Base-by-base conservation (phyloP, 2,113 vertebrate genomes). In the Paedocypris sp. region DNA sequence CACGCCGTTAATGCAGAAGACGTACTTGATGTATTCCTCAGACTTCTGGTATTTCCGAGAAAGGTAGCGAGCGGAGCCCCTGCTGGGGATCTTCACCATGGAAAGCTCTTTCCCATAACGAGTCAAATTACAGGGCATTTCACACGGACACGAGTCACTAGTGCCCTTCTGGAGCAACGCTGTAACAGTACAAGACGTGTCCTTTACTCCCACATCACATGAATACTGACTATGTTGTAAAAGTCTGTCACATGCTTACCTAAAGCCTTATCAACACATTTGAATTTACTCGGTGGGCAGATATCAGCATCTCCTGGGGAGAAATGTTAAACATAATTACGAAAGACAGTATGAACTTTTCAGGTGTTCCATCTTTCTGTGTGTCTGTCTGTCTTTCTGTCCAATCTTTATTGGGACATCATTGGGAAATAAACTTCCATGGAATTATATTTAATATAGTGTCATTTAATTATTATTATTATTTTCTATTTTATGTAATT, bases 11-110 rank as follows among this genome's bases (percentile, higher is more conserved):
- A 28, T 47, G 5, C 26, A 56, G 10, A 12, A 13, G 25, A 41
- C 32, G 32, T 79, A 97, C 94, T 92, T 88, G 64, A 97, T 98
- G 70, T 98, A 96, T 62, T 94, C 92, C 76, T 95, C 93, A 0
- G 92, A 88, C 79, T 90, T 93, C 82, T 91, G 91, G 80, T 93
- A 97, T 75, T 94, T 98, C 75, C 90, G 90, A 59, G 94, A 94
- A 18, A 98, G 87, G 79, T 94, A 98, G 48, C 91, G 89, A 0
- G 93, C 93, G 0, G 94, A 97, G 62, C 92, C 93, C 65, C 90
- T 91, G 80, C 92, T 97, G 74, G 94, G 94, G 62, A 98, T 98
- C 81, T 90, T 93, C 63, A 98, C 94, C 94, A 98, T 97, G 71
- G 94, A 98, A 72, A 98, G 94, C 75, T 98, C 94, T 82, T 98